These are phyloP conservation scores for Plebejus argus DNA, from an alignment of 2,888 invertebrate genomes.

Conservation along the genomic window DNA sequence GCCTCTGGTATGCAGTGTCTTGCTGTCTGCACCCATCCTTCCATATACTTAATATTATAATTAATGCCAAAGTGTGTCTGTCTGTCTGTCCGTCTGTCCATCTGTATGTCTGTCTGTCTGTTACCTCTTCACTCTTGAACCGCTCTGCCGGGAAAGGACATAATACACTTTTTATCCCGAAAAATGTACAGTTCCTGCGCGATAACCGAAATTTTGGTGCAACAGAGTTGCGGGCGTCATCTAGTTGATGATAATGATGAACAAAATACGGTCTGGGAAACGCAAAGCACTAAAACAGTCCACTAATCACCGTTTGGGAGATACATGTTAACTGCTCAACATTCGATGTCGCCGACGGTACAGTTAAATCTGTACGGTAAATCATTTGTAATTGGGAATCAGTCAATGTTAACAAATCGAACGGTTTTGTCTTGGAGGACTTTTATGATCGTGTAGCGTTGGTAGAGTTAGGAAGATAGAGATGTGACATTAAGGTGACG, in stretches of 20 bases:
- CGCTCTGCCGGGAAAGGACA: too few relatives aligned
- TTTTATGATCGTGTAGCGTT: slow-evolving; percentile 11
- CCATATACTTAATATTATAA: too few relatives aligned
- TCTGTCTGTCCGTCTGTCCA: too few relatives aligned
- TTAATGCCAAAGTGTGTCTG: too few relatives aligned
- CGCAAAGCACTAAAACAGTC: not conserved
- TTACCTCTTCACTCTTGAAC: too few relatives aligned
- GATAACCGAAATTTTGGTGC: too few relatives aligned
- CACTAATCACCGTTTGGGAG: not conserved
- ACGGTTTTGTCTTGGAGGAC: not conserved
- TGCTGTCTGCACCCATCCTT: too few relatives aligned
- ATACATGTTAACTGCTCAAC: not conserved
- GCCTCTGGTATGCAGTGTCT: too few relatives aligned
- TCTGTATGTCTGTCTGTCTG: too few relatives aligned
- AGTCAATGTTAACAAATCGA: not conserved
- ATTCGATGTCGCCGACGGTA: not conserved
- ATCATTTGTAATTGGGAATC: not conserved
- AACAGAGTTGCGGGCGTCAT: too few relatives aligned
- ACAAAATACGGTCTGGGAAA: not conserved
- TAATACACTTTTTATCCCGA: too few relatives aligned
- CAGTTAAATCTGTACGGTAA: not conserved
- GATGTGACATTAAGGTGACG: not conserved
- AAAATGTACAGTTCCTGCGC: too few relatives aligned
- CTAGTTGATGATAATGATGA: not conserved
- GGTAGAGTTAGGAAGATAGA: not conserved